These are phyloP conservation scores for Sebastes minor DNA, from an alignment of 2,797 vertebrate species.

Conservation along the genomic window DNA sequence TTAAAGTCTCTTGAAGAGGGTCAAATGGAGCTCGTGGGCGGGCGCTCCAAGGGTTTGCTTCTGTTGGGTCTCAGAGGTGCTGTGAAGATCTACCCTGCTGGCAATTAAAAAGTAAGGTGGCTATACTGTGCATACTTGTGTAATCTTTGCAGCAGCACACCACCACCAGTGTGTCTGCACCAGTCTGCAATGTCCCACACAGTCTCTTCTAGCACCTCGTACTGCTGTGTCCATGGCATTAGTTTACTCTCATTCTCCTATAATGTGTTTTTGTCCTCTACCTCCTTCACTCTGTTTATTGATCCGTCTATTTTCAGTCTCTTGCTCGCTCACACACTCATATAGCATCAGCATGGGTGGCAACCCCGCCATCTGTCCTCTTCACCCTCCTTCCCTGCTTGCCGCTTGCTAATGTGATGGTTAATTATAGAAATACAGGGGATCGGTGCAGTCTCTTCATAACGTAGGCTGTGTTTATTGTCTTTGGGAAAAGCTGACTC, in stretches of 20 bases:
- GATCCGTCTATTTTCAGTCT: conserved; percentile 53
- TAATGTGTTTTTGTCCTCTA: conserved; percentile 39
- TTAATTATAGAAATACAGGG: conserved; percentile 72
- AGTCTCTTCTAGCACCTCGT: neutral
- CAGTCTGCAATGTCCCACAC: neutral
- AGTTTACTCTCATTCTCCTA: conserved; percentile 6
- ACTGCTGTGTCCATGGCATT: neutral
- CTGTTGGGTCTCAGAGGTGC: neutral
- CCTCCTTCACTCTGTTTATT: conserved; percentile 49
- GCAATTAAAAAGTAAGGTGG: neutral
- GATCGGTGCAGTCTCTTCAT: conserved; percentile 51
- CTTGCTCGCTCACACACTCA: conserved; percentile 13
- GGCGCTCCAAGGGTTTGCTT: neutral
- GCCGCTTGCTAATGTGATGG: conserved; percentile 68
- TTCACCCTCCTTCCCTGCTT: conserved; percentile 43
- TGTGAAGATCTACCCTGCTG: neutral
- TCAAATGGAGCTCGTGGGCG: neutral
- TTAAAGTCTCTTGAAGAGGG: neutral
- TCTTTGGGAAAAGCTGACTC: conserved; percentile 56
- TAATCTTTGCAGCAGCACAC: neutral
- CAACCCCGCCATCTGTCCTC: conserved; percentile 62
- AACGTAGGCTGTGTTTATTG: conserved; percentile 40
- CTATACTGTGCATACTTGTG: neutral
- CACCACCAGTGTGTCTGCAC: neutral
- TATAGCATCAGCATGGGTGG: conserved; percentile 47